A percentile compares a stretch with the other conserved stretches of the same genome.
Conservation (phyloP, 2,797 vertebrate genomes). For the Lepidocolaptes lacrymiger region DNA sequence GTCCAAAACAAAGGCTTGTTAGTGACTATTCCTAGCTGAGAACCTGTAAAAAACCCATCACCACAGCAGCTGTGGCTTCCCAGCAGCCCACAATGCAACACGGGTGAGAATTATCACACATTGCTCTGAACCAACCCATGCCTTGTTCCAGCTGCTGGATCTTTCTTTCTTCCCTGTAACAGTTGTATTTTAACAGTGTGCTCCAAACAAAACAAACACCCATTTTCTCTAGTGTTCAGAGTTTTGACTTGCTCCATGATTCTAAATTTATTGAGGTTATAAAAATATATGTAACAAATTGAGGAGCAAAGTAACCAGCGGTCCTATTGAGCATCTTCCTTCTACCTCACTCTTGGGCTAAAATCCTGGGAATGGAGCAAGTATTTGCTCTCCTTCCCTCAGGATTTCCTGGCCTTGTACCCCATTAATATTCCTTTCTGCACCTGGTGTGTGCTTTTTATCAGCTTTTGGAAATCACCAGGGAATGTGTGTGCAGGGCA, state of each 20-base stretch:
- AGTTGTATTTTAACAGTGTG: neutral
- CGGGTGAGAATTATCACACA: fast-evolving
- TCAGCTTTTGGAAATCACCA: neutral
- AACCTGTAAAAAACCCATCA: neutral
- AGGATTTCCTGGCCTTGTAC: neutral
- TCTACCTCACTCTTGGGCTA: neutral
- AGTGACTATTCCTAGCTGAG: neutral
- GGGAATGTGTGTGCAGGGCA: neutral
- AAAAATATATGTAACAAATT: neutral
- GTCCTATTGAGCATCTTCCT: neutral
- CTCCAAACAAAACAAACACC: neutral
- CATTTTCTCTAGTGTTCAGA: neutral
- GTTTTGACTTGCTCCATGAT: neutral
- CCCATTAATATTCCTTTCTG: neutral
- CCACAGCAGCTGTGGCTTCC: neutral
- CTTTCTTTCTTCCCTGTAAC: neutral
- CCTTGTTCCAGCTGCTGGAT: neutral
- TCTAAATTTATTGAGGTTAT: neutral
- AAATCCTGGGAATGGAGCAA: neutral
- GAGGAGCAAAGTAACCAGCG: neutral
- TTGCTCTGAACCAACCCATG: fast-evolving
- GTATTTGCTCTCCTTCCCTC: neutral
- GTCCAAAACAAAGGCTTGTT: neutral
- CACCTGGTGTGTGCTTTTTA: neutral
- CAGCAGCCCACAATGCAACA: neutral